Evolutionary conservation across 2,888 invertebrate genomes (phyloP).

Genomic region (Acholoe squamosa): DNA sequence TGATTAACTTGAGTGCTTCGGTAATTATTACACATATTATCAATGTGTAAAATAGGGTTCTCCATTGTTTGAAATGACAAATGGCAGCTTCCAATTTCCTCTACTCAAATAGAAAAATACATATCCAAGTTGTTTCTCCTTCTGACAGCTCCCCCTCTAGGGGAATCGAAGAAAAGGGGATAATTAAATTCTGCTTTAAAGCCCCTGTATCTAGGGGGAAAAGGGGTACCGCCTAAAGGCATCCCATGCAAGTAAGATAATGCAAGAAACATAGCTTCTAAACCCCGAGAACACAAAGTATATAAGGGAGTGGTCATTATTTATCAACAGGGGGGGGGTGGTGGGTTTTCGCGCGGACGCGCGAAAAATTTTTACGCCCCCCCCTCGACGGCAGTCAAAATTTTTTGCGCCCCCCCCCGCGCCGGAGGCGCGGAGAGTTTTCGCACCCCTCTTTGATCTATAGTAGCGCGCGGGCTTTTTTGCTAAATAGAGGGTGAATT

Average conservation of each 20-base stretch:
- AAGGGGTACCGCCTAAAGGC: not conserved
- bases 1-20: conserved; percentile 52
- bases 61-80: conserved; percentile 35
- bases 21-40: conserved; percentile 56
- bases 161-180: conserved; percentile 26
- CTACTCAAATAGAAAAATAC: conserved; percentile 38
- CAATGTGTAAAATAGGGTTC: not conserved
- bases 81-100: conserved; percentile 49
- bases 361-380: too few species aligned
- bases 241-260: not conserved
- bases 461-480: too few species aligned
- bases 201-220: not conserved
- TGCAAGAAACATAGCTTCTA: not conserved
- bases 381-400: too few species aligned
- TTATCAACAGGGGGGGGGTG: too few species aligned
- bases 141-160: not conserved
- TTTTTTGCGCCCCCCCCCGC: too few species aligned
- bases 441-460: too few species aligned
- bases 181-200: conserved; percentile 19
- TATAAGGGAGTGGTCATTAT: too few species aligned
- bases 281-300: not conserved
- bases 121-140: not conserved
- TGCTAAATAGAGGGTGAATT: too few species aligned
- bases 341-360: too few species aligned
- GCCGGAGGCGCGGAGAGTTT: too few species aligned